phyloP scores from a whole-genome alignment of 2,113 vertebrate species.

The Thunnus maccoyii region DNA sequence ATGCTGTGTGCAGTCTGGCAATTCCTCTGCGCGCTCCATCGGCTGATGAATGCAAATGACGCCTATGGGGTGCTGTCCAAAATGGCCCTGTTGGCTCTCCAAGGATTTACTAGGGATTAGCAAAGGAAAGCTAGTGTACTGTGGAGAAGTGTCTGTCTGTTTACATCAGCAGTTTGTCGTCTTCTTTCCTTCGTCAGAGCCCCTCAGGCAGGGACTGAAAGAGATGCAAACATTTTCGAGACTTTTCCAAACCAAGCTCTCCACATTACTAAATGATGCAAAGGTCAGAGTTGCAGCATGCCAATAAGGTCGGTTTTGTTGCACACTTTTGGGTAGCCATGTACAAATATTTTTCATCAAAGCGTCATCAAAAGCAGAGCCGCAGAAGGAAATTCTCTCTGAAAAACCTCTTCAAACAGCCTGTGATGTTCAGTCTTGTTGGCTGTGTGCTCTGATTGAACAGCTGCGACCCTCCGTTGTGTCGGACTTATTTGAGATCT shows the following conservation, averaged over 20 bases:
- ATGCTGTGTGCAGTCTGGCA: constrained; percentile 8
- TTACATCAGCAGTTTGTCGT: constrained; percentile 63
- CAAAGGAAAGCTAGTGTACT: constrained; percentile 57
- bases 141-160: constrained; percentile 60
- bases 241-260: constrained; percentile 1
- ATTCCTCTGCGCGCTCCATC: constrained; percentile 4
- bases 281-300: constrained; percentile 23
- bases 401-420: constrained; percentile 42
- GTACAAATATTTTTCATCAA: constrained; percentile 2
- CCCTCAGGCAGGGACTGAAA: constrained; percentile 15
- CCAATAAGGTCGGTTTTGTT: not conserved
- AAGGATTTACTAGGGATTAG: constrained; percentile 66
- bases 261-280: constrained; percentile 25
- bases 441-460: constrained; percentile 42
- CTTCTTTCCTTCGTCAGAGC: not conserved
- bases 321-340: not conserved
- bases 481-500: constrained; percentile 54
- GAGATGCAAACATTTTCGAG: constrained; percentile 20
- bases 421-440: constrained; percentile 39
- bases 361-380: constrained; percentile 29
- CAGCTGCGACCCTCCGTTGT: constrained; percentile 58
- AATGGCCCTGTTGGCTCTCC: constrained; percentile 51
- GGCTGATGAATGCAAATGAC: constrained; percentile 69
- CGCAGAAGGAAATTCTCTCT: constrained; percentile 30
- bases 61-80: constrained; percentile 62